A percentile compares a stretch with the other conserved stretches of the same genome.
These are phyloP conservation scores for Oreocharis arfaki DNA, from an alignment of 2,113 vertebrate species.

Conservation along the genomic window DNA sequence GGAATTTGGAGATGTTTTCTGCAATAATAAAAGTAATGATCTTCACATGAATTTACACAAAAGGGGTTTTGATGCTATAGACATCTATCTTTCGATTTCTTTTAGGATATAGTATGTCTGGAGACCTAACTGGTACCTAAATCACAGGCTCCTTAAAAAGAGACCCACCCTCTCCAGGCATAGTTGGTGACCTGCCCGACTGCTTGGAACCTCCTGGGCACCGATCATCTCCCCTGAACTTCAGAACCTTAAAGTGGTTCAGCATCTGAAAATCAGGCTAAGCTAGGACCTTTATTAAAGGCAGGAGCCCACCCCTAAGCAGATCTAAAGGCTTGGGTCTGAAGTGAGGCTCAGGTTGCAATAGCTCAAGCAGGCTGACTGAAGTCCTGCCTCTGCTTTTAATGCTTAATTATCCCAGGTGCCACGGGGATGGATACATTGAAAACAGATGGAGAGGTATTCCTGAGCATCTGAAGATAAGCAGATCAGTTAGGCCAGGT, in stretches of 20 bases:
- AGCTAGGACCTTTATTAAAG: background rate
- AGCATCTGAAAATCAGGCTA: background rate
- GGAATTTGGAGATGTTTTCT: background rate
- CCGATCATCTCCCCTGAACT: background rate
- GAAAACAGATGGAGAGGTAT: constrained; percentile 40
- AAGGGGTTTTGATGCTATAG: background rate
- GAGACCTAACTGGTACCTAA: background rate
- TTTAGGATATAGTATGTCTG: background rate
- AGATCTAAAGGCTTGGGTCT: background rate
- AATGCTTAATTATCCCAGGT: constrained; percentile 29
- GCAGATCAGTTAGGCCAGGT: constrained; percentile 6
- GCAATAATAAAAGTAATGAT: background rate
- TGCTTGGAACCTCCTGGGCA: background rate
- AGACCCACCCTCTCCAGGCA: background rate
- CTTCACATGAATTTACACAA: background rate
- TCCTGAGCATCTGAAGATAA: constrained; percentile 41
- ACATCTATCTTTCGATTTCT: background rate
- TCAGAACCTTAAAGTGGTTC: background rate
- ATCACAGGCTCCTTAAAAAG: background rate
- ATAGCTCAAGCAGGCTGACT: background rate
- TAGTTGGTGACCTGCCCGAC: fast-evolving
- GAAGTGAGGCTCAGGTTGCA: background rate
- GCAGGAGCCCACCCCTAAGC: background rate
- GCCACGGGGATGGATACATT: background rate
- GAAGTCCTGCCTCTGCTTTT: background rate